These are phyloP conservation scores for Typhlichthys eigenmanni DNA, from an alignment of 2,797 vertebrate species.

Conservation along the genomic window DNA sequence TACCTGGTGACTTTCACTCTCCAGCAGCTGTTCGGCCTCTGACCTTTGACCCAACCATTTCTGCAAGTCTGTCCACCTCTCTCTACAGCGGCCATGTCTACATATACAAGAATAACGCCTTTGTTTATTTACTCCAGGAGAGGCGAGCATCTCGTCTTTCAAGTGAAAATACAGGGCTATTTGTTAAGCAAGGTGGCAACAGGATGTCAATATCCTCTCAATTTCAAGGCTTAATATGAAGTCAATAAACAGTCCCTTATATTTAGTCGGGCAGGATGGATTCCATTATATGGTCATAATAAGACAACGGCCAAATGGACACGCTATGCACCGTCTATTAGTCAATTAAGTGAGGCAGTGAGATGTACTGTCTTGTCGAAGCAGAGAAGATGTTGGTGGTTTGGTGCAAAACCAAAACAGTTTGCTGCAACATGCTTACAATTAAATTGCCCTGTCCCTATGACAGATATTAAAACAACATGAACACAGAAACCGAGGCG, in stretches of 20 bases:
- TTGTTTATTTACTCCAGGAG: constrained; percentile 42
- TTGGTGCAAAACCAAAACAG: not conserved
- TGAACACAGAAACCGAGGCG: constrained; percentile 19
- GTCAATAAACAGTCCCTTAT: constrained; percentile 12
- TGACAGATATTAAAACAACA: constrained; percentile 23
- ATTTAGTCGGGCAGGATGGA: not conserved
- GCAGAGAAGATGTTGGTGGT: constrained; percentile 8
- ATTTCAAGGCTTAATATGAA: constrained; percentile 17
- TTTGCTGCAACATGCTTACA: constrained; percentile 11
- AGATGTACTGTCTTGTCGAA: not conserved
- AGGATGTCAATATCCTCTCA: constrained; percentile 25
- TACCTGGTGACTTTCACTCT: constrained; percentile 67
- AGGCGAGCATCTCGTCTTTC: constrained; percentile 41
- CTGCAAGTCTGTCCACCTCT: constrained; percentile 50
- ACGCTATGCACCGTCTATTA: not conserved
- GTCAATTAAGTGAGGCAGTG: not conserved
- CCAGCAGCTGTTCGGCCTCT: constrained; percentile 61
- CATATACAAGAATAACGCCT: constrained; percentile 17
- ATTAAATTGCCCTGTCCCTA: not conserved
- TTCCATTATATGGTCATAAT: constrained; percentile 3
- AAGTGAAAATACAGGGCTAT: constrained; percentile 30
- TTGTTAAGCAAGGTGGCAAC: constrained; percentile 45
- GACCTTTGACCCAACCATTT: constrained; percentile 56
- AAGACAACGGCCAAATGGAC: not conserved
- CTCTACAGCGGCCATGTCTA: constrained; percentile 12